phyloP scores from a whole-genome alignment of 2,797 vertebrate genomes.

The Mus spretus region DNA sequence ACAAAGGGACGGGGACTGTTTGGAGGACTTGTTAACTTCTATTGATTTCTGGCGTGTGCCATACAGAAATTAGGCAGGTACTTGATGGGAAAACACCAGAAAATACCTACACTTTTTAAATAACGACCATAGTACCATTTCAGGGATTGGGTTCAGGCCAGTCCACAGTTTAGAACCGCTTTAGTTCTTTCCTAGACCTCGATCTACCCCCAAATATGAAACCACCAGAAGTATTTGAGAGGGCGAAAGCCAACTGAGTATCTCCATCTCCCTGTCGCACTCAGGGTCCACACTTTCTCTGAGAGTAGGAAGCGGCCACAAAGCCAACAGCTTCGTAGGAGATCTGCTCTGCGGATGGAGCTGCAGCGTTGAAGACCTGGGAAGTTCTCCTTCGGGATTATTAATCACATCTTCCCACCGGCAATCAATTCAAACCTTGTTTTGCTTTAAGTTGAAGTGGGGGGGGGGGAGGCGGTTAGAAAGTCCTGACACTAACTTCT shows the following conservation, averaged over 20 bases:
- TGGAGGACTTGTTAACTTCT: slow-evolving; percentile 99
- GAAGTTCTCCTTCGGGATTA: neutral
- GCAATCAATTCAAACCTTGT: neutral
- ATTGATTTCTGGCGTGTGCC: slow-evolving; percentile 99
- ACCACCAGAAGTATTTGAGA: slow-evolving; percentile 42
- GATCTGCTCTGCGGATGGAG: neutral
- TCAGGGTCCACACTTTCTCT: slow-evolving; percentile 11
- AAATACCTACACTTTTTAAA: slow-evolving; percentile 92
- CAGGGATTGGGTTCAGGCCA: slow-evolving; percentile 89
- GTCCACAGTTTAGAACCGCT: slow-evolving; percentile 84
- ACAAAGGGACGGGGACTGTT: slow-evolving; percentile 98
- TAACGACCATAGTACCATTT: slow-evolving; percentile 91
- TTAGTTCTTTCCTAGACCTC: slow-evolving; percentile 75
- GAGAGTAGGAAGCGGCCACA: slow-evolving; percentile 37
- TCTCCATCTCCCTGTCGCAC: slow-evolving; percentile 32
- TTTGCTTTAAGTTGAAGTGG: slow-evolving; percentile 43
- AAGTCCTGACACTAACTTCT: neutral
- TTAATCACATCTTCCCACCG: neutral
- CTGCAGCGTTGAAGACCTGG: neutral
- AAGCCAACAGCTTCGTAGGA: neutral
- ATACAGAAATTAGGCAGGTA: slow-evolving; percentile 99
- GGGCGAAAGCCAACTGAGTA: slow-evolving; percentile 14
- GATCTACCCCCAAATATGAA: slow-evolving; percentile 81
- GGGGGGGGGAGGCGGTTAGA: neutral
- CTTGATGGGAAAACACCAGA: slow-evolving; percentile 98